These are phyloP conservation scores for Toxotes jaculatrix DNA, from an alignment of 2,113 vertebrate species.

Conservation along the genomic window DNA sequence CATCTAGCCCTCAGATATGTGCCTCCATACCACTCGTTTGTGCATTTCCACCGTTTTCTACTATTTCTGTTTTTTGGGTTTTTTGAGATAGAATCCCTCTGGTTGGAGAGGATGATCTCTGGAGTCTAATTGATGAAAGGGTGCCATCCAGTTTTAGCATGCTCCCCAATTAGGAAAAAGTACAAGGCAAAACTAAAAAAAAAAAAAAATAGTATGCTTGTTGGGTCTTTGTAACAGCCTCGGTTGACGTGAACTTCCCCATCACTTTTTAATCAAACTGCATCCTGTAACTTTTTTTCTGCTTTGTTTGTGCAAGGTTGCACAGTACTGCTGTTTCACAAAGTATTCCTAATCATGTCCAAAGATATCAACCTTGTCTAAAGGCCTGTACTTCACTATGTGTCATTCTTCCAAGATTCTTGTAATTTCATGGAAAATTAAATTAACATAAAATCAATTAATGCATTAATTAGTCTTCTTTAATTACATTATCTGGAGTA, in stretches of 20 bases:
- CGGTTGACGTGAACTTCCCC: conserved; percentile 36
- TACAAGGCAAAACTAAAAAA: conserved; percentile 22
- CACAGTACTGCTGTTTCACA: background rate
- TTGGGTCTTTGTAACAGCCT: conserved; percentile 30
- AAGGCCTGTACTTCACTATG: conserved; percentile 43
- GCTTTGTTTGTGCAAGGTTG: background rate
- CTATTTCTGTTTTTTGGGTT: conserved; percentile 56
- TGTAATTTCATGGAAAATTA: conserved; percentile 80
- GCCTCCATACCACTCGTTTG: conserved; percentile 66
- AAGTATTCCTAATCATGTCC: conserved; percentile 26
- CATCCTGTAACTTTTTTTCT: background rate
- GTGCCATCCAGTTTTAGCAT: conserved; percentile 51
- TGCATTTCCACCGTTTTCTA: conserved; percentile 58
- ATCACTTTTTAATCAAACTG: conserved; percentile 47
- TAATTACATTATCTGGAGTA: conserved; percentile 84
- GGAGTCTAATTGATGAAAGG: conserved; percentile 57
- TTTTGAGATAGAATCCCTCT: conserved; percentile 51
- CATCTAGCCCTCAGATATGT: conserved; percentile 75
- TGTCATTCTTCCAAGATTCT: conserved; percentile 73
- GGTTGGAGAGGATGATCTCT: conserved; percentile 43
- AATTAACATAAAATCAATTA: conserved; percentile 89
- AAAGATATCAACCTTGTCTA: conserved; percentile 67
- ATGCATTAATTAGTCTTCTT: conserved; percentile 85
- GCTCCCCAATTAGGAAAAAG: conserved; percentile 70
- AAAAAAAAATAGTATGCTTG: background rate